Percentiles rank a stretch among this genome's conserved stretches.
Evolutionary conservation across 2,888 invertebrate genomes (phyloP).

Genomic region (Mayetiola destructor): DNA sequence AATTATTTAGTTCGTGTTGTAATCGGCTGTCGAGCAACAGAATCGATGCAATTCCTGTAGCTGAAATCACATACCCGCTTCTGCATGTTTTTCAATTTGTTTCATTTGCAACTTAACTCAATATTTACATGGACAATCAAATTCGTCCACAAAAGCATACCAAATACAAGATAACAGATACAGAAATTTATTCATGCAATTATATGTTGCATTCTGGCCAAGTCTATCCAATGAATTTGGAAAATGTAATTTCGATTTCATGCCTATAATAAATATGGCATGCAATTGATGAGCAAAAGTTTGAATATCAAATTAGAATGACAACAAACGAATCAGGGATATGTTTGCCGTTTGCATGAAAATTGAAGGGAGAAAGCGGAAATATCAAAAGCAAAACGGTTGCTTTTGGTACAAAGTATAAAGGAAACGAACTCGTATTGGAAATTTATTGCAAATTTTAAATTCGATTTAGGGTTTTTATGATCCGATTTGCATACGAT

Average conservation of each 20-base stretch:
- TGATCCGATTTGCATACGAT: constrained; percentile 13
- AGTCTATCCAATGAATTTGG: not conserved
- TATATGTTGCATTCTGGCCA: constrained; percentile 4
- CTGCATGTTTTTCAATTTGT: not conserved
- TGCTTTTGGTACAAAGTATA: no score
- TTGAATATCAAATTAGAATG: constrained; percentile 7
- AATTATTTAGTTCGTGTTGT: no score
- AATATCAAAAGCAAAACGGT: no score
- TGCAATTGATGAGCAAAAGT: constrained; percentile 4
- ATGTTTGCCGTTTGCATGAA: not conserved
- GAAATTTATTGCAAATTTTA: constrained; percentile 11
- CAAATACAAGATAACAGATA: no score
- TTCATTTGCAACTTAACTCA: constrained; percentile 5
- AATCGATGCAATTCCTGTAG: no score
- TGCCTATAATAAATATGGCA: constrained; percentile 12
- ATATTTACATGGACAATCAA: constrained; percentile 10
- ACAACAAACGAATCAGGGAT: not conserved
- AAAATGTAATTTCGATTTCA: constrained; percentile 9
- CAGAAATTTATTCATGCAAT: not conserved
- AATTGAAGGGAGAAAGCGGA: not conserved
- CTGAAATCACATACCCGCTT: no score
- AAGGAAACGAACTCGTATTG: not conserved
- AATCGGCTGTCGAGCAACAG: no score
- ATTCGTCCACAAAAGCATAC: not conserved
- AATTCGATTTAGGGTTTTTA: constrained; percentile 12